phyloP scores from a whole-genome alignment of 2,888 invertebrate genomes.

The Dorcus hopei region DNA sequence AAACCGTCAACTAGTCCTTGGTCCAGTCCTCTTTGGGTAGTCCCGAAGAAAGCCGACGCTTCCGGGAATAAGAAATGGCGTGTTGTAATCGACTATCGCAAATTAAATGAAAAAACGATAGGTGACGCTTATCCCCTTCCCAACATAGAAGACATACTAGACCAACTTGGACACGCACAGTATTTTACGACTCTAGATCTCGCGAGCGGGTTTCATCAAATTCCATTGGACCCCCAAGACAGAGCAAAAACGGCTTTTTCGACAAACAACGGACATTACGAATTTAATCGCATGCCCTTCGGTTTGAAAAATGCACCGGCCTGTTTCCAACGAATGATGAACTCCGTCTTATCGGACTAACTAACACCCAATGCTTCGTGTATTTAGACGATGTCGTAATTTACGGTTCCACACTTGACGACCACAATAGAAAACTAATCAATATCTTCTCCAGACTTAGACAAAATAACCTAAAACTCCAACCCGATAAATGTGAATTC shows the following conservation, averaged over 20 bases:
- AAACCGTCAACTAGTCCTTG: not conserved
- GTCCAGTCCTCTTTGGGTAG: not conserved
- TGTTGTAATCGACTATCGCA: not conserved
- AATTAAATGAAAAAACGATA: conserved; percentile 8
- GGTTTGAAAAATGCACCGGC: too few relatives aligned
- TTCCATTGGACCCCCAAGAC: conserved; percentile 24
- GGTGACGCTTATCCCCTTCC: conserved; percentile 16
- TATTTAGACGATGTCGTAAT: conserved; percentile 30
- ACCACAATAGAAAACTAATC: conserved; percentile 26
- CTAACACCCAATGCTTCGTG: too few relatives aligned
- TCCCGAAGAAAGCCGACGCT: not conserved
- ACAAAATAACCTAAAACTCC: too few relatives aligned
- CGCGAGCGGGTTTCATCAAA: conserved; percentile 28
- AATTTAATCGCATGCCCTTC: conserved; percentile 36
- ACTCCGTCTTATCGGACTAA: too few relatives aligned
- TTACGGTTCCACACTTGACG: conserved; percentile 27
- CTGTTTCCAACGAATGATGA: conserved; percentile 12
- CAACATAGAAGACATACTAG: conserved; percentile 10
- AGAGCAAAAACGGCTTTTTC: conserved; percentile 36
- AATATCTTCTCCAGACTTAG: conserved; percentile 25
- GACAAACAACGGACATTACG: conserved; percentile 33
- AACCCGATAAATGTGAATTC: not conserved
- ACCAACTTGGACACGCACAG: conserved; percentile 20
- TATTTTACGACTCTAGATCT: conserved; percentile 29
- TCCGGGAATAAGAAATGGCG: not conserved